Percentiles rank a stretch among this genome's conserved stretches.
Conservation (phyloP, 2,888 invertebrate species). For the Pardosa pseudoannulata region DNA sequence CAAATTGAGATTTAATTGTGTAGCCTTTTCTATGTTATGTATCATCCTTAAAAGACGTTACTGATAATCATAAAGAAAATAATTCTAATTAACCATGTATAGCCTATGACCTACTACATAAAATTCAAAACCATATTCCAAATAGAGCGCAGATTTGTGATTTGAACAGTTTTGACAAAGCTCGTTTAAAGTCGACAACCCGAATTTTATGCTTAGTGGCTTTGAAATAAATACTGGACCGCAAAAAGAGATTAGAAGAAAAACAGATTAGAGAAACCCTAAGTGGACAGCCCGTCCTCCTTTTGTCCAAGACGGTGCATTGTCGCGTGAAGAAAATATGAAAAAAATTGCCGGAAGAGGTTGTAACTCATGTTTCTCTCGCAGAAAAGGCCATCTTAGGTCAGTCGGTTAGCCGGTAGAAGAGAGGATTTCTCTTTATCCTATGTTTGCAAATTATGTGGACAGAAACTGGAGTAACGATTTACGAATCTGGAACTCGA, state of each 20-base stretch:
- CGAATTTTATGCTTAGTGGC: neutral
- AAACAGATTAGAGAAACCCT: neutral
- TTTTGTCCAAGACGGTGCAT: slow-evolving; percentile 39
- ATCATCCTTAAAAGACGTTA: no score
- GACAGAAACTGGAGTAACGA: slow-evolving; percentile 4
- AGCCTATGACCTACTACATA: no score
- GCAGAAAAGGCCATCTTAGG: slow-evolving; percentile 35
- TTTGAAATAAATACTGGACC: neutral
- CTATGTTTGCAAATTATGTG: neutral
- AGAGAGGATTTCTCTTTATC: neutral
- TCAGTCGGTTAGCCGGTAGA: slow-evolving; percentile 32
- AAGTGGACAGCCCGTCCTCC: neutral
- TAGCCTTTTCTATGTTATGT: no score
- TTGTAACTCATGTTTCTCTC: neutral
- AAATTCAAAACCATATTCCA: neutral
- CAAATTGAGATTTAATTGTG: no score
- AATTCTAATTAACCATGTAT: no score
- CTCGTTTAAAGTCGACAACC: neutral
- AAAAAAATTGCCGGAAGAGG: slow-evolving; percentile 49
- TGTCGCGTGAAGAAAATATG: slow-evolving; percentile 48
- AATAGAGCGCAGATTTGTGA: neutral
- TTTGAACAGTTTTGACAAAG: neutral
- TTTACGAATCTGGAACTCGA: neutral
- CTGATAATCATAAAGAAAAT: no score
- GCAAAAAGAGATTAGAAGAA: neutral